A percentile compares a stretch with the other conserved stretches of the same genome.
These are phyloP conservation scores for Apantesis nais DNA, from an alignment of 2,888 invertebrate species.

Conservation along the genomic window DNA sequence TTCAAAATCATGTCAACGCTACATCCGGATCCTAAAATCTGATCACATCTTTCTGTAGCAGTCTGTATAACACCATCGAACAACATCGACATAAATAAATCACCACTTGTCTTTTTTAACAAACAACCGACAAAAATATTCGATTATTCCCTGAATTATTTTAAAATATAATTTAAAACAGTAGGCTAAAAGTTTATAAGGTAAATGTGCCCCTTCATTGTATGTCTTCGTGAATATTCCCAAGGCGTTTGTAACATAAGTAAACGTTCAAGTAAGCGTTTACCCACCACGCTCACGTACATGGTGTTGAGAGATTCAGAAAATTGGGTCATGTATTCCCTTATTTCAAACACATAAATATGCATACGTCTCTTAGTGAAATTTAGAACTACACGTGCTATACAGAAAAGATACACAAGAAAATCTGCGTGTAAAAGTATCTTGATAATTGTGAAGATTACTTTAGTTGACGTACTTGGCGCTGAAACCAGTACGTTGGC, in stretches of 20 bases:
- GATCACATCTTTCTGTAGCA: not conserved
- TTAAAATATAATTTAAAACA: constrained; percentile 7
- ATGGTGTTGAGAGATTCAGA: not conserved
- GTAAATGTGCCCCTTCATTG: constrained; percentile 18
- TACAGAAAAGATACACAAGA: not conserved
- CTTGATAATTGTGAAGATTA: too few relatives aligned
- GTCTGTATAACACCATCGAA: not conserved
- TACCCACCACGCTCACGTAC: constrained; percentile 23
- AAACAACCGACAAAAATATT: constrained; percentile 13
- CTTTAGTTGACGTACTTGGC: too few relatives aligned
- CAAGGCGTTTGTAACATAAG: constrained; percentile 52
- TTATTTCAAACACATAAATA: not conserved
- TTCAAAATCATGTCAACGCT: too few relatives aligned
- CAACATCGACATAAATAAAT: constrained; percentile 7
- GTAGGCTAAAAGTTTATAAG: constrained; percentile 2
- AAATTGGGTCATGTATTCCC: not conserved
- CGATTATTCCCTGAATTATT: constrained; percentile 13
- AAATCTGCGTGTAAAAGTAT: not conserved
- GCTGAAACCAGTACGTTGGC: too few relatives aligned
- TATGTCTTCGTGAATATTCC: constrained; percentile 31
- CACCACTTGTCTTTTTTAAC: constrained; percentile 18
- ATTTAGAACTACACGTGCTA: not conserved
- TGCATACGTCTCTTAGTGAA: not conserved
- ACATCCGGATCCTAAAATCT: not conserved
- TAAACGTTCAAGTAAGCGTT: constrained; percentile 51